Conservation (phyloP, 2,888 invertebrate species). For the Agriopis leucophaearia region DNA sequence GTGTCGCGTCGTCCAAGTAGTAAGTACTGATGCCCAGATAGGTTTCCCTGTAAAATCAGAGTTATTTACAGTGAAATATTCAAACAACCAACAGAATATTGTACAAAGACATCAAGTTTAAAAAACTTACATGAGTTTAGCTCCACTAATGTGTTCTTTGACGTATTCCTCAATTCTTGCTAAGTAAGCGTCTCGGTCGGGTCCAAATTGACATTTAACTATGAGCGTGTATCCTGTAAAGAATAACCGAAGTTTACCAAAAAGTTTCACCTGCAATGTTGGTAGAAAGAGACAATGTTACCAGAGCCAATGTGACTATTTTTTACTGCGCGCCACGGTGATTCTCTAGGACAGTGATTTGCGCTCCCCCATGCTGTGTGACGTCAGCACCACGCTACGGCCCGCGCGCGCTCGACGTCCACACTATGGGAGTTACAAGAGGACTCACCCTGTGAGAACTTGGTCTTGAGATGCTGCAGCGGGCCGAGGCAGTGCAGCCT, state of each 20-base stretch:
- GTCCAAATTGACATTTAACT: constrained; percentile 74
- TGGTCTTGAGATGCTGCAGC: constrained; percentile 87
- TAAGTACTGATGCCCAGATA: constrained; percentile 91
- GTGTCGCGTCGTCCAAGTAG: constrained; percentile 85
- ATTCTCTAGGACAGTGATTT: constrained; percentile 92
- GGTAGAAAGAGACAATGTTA: neutral
- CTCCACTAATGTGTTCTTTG: constrained; percentile 63
- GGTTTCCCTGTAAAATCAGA: constrained; percentile 82
- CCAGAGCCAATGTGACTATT: too few species aligned
- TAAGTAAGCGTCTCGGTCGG: constrained; percentile 61
- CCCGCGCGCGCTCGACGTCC: constrained; percentile 76
- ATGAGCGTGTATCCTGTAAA: constrained; percentile 85
- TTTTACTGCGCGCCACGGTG: constrained; percentile 77
- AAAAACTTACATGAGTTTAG: constrained; percentile 73
- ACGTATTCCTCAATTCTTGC: constrained; percentile 62
- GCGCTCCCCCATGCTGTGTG: constrained; percentile 92
- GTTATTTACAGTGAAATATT: neutral
- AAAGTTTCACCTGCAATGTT: neutral
- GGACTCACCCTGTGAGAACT: constrained; percentile 88
- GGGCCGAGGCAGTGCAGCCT: constrained; percentile 90
- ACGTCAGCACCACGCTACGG: constrained; percentile 90
- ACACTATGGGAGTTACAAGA: neutral
- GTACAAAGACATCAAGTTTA: neutral
- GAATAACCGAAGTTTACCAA: neutral
- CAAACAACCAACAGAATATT: neutral